Evolutionary conservation across 2,888 invertebrate genomes (phyloP).

Genomic region (Sepiola atlantica): DNA sequence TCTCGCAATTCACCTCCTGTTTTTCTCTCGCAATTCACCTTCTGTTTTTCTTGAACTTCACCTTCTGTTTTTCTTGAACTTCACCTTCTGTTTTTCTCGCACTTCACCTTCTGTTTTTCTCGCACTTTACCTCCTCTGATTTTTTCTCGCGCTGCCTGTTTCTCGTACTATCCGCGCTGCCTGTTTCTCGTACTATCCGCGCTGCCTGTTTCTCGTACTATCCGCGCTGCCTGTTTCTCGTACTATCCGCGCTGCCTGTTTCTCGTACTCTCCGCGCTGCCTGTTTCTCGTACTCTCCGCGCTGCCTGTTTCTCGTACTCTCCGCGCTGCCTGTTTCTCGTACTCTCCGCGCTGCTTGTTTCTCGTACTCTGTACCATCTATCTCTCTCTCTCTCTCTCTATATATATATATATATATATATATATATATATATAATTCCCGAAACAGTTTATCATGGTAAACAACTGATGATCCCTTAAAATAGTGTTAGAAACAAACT

Average conservation of each 20-base stretch:
- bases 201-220: neutral
- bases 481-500: too few relatives aligned
- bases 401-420: too few relatives aligned
- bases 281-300: neutral
- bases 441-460: too few relatives aligned
- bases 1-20: neutral
- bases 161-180: accelerated
- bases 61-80: neutral
- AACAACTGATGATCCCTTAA: too few relatives aligned
- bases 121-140: neutral
- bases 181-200: neutral
- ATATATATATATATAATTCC: too few relatives aligned
- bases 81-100: neutral
- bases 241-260: accelerated
- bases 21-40: neutral
- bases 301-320: neutral
- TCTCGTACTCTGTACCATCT: neutral
- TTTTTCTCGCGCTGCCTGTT: neutral
- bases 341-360: neutral
- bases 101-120: neutral
- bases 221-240: accelerated
- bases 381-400: too few relatives aligned
- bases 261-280: neutral
- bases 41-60: neutral
- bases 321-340: neutral